Evolutionary conservation across 1,140 invertebrate species (phyloP).

Genomic region (Drosophila nigrodunni): DNA sequence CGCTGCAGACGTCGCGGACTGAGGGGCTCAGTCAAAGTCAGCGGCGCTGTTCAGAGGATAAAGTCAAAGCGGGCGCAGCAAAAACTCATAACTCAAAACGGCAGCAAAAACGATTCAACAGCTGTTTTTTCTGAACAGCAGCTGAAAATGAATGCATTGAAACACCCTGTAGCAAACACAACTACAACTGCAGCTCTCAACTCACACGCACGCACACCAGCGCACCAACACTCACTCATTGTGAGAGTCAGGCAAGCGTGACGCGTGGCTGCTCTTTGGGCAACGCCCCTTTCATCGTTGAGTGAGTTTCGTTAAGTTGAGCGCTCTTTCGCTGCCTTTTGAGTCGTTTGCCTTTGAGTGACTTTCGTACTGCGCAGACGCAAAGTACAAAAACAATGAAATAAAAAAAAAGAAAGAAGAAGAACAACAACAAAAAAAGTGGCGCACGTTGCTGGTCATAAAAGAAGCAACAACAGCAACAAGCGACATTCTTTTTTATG

Average conservation of each 20-base stretch:
- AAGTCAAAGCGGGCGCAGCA: constrained; percentile 19
- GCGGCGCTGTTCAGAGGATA: constrained; percentile 10
- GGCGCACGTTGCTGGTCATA: constrained; percentile 54
- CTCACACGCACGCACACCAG: constrained; percentile 24
- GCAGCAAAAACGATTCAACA: constrained; percentile 43
- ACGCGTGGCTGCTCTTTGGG: constrained; percentile 28
- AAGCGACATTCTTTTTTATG: constrained; percentile 63
- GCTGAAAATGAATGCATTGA: constrained; percentile 62
- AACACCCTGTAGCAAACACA: constrained; percentile 60
- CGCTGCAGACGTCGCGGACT: neutral
- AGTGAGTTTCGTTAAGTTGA: constrained; percentile 41
- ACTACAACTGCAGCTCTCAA: neutral
- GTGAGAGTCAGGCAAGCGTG: constrained; percentile 32
- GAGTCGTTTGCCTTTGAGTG: constrained; percentile 55
- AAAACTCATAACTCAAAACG: constrained; percentile 67
- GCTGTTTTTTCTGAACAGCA: constrained; percentile 70
- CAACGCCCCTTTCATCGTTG: constrained; percentile 56
- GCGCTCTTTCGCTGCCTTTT: constrained; percentile 27
- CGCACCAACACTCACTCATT: constrained; percentile 5
- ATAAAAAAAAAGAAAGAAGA: constrained; percentile 34
- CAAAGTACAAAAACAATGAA: constrained; percentile 52
- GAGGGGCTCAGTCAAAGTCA: constrained; percentile 13
- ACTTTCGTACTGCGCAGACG: constrained; percentile 54
- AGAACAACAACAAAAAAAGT: constrained; percentile 37
- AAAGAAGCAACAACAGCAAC: constrained; percentile 49